Base-by-base conservation (phyloP, 1,140 invertebrate species). In the Drosophila mayri region DNA sequence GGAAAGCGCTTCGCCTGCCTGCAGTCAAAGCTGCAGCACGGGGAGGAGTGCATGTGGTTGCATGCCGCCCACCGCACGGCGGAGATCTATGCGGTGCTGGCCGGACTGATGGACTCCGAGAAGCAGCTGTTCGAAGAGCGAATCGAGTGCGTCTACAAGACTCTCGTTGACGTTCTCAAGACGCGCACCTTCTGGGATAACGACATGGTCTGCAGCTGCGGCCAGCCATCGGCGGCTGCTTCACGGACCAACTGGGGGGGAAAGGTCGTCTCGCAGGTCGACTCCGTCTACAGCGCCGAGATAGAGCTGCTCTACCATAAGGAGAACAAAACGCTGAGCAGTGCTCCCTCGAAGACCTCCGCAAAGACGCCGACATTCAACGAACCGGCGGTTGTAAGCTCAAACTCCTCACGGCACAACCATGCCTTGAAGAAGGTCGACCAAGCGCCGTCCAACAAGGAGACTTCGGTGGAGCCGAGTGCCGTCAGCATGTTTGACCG, bases 131-230 rank as follows among this genome's bases (percentile, higher is more conserved):
- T 74, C 30, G 75, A 75, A 72, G 57, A 79, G 40, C 72, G 74
- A 12, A 81, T 92, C n/a, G 70, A 86, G 55, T 84, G 80, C n/a
- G 59, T 91, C n/a, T 92, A 91, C 49, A 77, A 79, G 28, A 25
- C 22, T 12, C 60, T 92, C 0, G 61, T 71, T 30, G 65, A 81
- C 3, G 79, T 46, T 18, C 71, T 77, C 8, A 35, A 47, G 25
- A 35, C 44, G 3, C 79, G 79, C 2, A 2, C 74, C 1, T 0
- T 58, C 0, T 80, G 47, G 25, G 79, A 70, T 2, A 63, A 59
- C 16, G 25, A 50, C 0, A 0, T 28, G 8, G 8, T 22, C 0
- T 79, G 74, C 28, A 1, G 0, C 7, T 90, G 84, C 22, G 43
- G 8, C 10, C 8, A 44, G 6, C 4, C 37, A 0, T 6, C 30